Evolutionary conservation across 2,888 invertebrate genomes (phyloP), one percentile per base, ranked within the genome.

Genomic region (Stenurella melanura): DNA sequence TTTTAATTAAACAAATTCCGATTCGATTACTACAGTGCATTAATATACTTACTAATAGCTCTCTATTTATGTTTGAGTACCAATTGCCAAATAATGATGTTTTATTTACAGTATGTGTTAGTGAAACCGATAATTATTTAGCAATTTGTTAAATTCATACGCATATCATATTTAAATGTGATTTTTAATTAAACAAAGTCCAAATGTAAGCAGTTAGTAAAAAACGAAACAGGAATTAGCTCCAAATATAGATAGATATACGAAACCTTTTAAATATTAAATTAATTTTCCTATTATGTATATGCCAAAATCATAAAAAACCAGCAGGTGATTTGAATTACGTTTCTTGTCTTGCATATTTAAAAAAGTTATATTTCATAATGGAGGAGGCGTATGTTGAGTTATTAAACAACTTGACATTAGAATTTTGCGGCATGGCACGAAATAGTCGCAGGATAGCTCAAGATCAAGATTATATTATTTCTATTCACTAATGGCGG

Each of bases 211-310:
- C 0, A 0, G 50, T 50, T 7, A 50, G n/a, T 17, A n/a, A 63
- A 38, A 50, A 50, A 50, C 12, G 12, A 2, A 50, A 50, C 50
- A 50, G 50, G 15, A 4, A 50, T 50, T 50, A 50, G n/a, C 50
- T n/a, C 50, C 50, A 50, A 50, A 50, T 50, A 50, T 50, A 50
- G 50, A 50, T 50, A 50, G 50, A 50, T n/a, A 50, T n/a, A 63
- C 38, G 63, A 17, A 63, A 26, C 19, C 17, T 63, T 63, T 26
- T 63, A 26, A 26, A 63, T 38, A 26, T 17, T 63, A 63, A 63
- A 34, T 63, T 21, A 63, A 63, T 63, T 63, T 61, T 26, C 38
- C 21, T 50, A 50, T 50, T n/a, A 50, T 15, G 50, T 50, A 50
- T 50, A 50, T 50, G 15, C 50, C 15, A 50, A 50, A 50, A 50